phyloP scores from a whole-genome alignment of 2,888 invertebrate genomes.

The Criorhina ranunculi region DNA sequence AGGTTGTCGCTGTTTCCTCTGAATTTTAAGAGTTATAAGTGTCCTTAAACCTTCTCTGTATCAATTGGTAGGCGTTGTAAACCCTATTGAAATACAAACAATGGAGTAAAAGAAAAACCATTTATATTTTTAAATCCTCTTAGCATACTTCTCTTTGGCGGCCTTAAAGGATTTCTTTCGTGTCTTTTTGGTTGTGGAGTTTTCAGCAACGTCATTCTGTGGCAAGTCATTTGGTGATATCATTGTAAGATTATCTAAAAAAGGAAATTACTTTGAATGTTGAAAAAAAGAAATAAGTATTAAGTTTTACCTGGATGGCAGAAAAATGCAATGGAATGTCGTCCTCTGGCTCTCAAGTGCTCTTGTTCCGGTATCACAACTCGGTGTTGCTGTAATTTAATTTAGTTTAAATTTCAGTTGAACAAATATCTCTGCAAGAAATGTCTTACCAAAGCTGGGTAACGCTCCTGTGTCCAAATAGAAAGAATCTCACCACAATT shows the following conservation, averaged over 20 bases:
- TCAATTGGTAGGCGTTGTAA: conserved; percentile 89
- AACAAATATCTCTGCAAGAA: not conserved
- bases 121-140: conserved; percentile 77
- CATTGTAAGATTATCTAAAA: conserved; percentile 83
- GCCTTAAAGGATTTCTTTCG: conserved; percentile 84
- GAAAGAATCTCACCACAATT: conserved; percentile 91
- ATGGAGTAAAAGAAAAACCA: conserved; percentile 80
- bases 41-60: conserved; percentile 89
- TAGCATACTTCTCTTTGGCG: conserved; percentile 84
- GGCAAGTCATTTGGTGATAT: conserved; percentile 84
- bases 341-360: conserved; percentile 87
- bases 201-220: conserved; percentile 80
- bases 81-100: conserved; percentile 86
- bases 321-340: conserved; percentile 92
- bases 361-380: conserved; percentile 89
- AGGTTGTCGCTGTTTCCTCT: conserved; percentile 51
- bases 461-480: conserved; percentile 89
- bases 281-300: too few species aligned
- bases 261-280: too few species aligned
- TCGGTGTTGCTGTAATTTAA: conserved; percentile 87
- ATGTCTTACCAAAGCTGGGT: conserved; percentile 87
- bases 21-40: conserved; percentile 86
- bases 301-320: conserved; percentile 88
- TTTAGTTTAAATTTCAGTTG: not conserved
- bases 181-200: conserved; percentile 81